Percentiles rank a stretch among this genome's conserved stretches.
phyloP scores from a whole-genome alignment of 1,140 invertebrate species.

The Elymnias hypermnestra region DNA sequence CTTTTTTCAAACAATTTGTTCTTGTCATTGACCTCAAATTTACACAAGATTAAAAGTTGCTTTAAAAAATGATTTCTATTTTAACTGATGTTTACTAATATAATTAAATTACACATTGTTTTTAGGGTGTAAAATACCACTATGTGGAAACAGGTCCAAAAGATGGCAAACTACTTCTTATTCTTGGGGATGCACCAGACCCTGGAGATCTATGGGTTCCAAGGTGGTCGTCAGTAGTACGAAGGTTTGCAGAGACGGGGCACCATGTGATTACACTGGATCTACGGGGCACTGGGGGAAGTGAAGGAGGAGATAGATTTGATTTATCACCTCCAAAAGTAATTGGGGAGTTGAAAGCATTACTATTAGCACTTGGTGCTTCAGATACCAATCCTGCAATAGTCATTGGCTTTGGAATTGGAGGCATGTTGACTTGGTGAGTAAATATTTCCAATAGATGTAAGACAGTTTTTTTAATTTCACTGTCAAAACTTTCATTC shows the following conservation, averaged over 20 bases:
- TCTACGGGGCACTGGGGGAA: constrained; percentile 55
- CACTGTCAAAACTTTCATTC: too few species aligned
- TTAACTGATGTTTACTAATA: too few species aligned
- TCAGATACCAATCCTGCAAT: constrained; percentile 43
- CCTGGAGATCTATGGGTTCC: constrained; percentile 46
- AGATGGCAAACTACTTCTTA: constrained; percentile 40
- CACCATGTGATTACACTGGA: constrained; percentile 57
- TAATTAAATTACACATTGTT: constrained; percentile 14
- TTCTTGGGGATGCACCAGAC: constrained; percentile 61
- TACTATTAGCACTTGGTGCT: constrained; percentile 52
- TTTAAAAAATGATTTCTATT: too few species aligned
- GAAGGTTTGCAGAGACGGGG: constrained; percentile 39
- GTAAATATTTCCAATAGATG: too few species aligned
- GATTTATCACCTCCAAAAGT: constrained; percentile 50
- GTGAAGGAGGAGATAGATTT: constrained; percentile 44
- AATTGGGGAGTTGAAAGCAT: constrained; percentile 41
- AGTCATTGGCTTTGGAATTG: constrained; percentile 62
- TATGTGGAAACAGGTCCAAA: constrained; percentile 61
- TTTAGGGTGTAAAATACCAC: constrained; percentile 66
- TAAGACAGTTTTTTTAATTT: too few species aligned
- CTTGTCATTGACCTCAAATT: too few species aligned
- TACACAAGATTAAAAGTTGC: too few species aligned
- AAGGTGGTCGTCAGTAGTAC: constrained; percentile 44
- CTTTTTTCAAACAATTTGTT: too few species aligned
- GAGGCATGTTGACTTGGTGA: constrained; percentile 63